Evolutionary conservation across 92 coral and sea anemone genomes (phyloP).

Genomic region (Epizoanthus ramosus): DNA sequence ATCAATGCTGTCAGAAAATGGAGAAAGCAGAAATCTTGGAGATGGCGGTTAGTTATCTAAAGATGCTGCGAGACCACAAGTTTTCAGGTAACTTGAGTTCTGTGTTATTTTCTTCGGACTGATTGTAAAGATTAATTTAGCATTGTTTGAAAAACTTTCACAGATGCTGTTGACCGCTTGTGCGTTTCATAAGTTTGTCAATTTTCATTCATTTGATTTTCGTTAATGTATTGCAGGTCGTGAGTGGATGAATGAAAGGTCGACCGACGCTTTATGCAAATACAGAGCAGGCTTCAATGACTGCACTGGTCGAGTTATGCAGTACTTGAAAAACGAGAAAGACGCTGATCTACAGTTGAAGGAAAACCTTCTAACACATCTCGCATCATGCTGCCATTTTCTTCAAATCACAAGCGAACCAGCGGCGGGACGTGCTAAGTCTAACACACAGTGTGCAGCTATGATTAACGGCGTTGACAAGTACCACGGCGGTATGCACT

Average conservation of each 20-base stretch:
- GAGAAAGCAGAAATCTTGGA: constrained; percentile 98
- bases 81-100: constrained; percentile 41
- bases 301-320: constrained; percentile 52
- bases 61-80: constrained; percentile 73
- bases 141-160: too few species aligned
- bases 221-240: constrained; percentile 15
- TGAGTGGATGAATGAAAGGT: constrained; percentile 44
- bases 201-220: not conserved
- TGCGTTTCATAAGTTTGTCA: not conserved
- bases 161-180: not conserved
- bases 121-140: not conserved
- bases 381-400: constrained; percentile 57
- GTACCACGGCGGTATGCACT: constrained; percentile 13
- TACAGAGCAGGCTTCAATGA: constrained; percentile 70
- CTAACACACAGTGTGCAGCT: not conserved
- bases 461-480: not conserved
- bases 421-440: not conserved
- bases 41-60: constrained; percentile 91
- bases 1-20: constrained; percentile 88
- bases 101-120: not conserved
- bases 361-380: constrained; percentile 54
- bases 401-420: constrained; percentile 32
- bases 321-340: constrained; percentile 56
- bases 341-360: constrained; percentile 48
- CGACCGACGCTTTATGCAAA: constrained; percentile 50